Evolutionary conservation across 2,888 invertebrate genomes (phyloP).

Genomic region (Pecten maximus): DNA sequence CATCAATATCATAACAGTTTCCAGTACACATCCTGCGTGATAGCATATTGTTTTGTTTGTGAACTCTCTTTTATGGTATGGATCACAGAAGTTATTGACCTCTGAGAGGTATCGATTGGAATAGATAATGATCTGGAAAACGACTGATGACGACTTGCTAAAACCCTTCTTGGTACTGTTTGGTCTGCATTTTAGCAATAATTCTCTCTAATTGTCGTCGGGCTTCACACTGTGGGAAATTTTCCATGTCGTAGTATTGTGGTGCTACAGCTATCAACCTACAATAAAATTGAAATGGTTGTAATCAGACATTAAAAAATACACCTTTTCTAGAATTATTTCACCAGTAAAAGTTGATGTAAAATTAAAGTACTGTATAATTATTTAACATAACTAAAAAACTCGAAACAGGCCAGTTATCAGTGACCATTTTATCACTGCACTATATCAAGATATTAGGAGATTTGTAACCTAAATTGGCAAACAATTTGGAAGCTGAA

Average conservation of each 20-base stretch:
- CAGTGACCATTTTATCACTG: too few relatives aligned
- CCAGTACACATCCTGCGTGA: neutral
- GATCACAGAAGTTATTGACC: neutral
- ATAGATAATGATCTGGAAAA: too few relatives aligned
- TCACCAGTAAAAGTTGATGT: too few relatives aligned
- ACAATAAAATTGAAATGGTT: constrained; percentile 51
- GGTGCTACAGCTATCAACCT: constrained; percentile 97
- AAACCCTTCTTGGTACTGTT: constrained; percentile 65
- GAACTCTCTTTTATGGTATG: neutral
- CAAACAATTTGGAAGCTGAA: too few relatives aligned
- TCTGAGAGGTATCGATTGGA: too few relatives aligned
- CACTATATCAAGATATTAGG: too few relatives aligned
- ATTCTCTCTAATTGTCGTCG: constrained; percentile 89
- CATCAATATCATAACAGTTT: neutral
- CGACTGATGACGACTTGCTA: constrained; percentile 36
- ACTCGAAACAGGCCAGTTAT: too few relatives aligned
- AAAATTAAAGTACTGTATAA: too few relatives aligned
- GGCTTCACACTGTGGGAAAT: constrained; percentile 99
- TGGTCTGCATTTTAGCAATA: constrained; percentile 89
- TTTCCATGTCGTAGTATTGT: constrained; percentile 98
- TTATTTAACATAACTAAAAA: too few relatives aligned
- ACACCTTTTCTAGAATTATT: too few relatives aligned
- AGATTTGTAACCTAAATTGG: too few relatives aligned
- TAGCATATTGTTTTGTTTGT: neutral
- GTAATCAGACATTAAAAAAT: too few relatives aligned